Evolutionary conservation across 2,797 vertebrate genomes (phyloP).

Genomic region (Lophotriccus pileatus): DNA sequence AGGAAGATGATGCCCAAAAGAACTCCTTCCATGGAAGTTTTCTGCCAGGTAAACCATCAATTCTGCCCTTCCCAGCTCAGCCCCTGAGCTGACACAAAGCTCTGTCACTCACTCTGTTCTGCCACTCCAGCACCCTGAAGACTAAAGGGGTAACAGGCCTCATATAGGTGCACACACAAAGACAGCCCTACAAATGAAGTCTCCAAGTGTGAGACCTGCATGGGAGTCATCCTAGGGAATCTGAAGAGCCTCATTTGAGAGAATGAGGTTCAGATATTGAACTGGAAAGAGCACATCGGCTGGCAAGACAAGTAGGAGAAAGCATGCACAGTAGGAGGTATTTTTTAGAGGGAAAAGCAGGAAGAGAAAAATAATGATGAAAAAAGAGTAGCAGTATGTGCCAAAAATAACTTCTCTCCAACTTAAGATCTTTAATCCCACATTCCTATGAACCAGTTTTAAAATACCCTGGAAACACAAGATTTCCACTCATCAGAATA

Average conservation of each 20-base stretch:
- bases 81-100: neutral
- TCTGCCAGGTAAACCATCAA: neutral
- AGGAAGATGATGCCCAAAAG: neutral
- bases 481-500: neutral
- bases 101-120: fast-evolving
- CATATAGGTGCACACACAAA: too few species aligned
- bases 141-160: neutral
- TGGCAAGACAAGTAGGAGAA: neutral
- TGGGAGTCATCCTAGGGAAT: neutral
- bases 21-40: neutral
- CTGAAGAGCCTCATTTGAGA: neutral
- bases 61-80: neutral
- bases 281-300: neutral
- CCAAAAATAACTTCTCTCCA: constrained; percentile 5
- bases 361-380: neutral
- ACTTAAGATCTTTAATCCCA: neutral
- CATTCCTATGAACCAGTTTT: neutral
- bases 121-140: neutral
- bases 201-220: fast-evolving
- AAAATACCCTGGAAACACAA: constrained; percentile 6
- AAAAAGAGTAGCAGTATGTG: neutral
- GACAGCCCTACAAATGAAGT: fast-evolving
- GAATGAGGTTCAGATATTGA: neutral
- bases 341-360: neutral
- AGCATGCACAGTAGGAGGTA: neutral